A percentile compares a stretch with the other conserved stretches of the same genome.
These are phyloP conservation scores for Acrocera orbiculus DNA, from an alignment of 2,888 invertebrate species.

Conservation along the genomic window DNA sequence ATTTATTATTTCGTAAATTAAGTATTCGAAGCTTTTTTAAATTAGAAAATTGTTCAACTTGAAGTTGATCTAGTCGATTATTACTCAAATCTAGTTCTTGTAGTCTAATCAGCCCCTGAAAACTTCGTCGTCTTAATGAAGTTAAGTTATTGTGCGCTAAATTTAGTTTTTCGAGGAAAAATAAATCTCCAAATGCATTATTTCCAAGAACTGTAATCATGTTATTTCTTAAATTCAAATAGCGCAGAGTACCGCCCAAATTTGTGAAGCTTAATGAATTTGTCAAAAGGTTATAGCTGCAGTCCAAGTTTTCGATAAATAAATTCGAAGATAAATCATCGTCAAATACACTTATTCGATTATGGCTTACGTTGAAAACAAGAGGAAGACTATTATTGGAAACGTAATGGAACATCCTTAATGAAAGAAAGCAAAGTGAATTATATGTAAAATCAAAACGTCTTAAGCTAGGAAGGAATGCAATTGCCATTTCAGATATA, in stretches of 20 bases:
- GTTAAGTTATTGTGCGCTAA: constrained; percentile 57
- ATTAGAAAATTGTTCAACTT: constrained; percentile 64
- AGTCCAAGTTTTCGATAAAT: constrained; percentile 50
- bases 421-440: constrained; percentile 47
- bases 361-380: constrained; percentile 58
- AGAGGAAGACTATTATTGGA: constrained; percentile 47
- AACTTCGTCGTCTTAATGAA: constrained; percentile 53
- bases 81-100: constrained; percentile 64
- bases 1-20: constrained; percentile 51
- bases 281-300: constrained; percentile 47
- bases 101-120: constrained; percentile 52
- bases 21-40: constrained; percentile 54
- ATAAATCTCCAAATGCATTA: constrained; percentile 54
- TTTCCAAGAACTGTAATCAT: constrained; percentile 49
- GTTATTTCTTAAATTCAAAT: constrained; percentile 58
- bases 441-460: constrained; percentile 69
- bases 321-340: constrained; percentile 31
- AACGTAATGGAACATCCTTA: constrained; percentile 49
- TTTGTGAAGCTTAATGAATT: constrained; percentile 48
- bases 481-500: constrained; percentile 55
- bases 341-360: constrained; percentile 31
- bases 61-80: constrained; percentile 57
- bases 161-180: constrained; percentile 53
- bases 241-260: constrained; percentile 43
- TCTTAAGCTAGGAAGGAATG: constrained; percentile 55